Percentiles rank a stretch among this genome's conserved stretches.
Evolutionary conservation across 2,797 vertebrate species (phyloP).

Genomic region (Valencia hispanica): DNA sequence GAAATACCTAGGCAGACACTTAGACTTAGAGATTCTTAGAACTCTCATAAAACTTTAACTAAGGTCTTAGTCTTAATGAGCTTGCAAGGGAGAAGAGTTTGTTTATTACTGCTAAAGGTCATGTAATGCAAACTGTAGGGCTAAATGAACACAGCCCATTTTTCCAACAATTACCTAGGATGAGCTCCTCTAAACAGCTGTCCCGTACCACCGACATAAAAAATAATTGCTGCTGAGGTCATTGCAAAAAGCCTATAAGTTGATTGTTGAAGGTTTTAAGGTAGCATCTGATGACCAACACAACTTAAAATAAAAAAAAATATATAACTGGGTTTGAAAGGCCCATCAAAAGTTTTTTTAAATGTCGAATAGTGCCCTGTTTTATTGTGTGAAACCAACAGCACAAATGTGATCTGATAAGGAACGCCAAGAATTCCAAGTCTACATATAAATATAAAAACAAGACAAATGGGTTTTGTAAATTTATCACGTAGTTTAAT

Average conservation of each 20-base stretch:
- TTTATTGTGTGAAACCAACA: neutral
- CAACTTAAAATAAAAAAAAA: neutral
- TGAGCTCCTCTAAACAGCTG: neutral
- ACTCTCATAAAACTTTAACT: neutral
- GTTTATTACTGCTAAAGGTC: slow-evolving; percentile 17
- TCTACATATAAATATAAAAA: neutral
- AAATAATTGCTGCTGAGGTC: neutral
- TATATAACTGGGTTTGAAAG: slow-evolving; percentile 1
- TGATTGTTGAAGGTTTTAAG: neutral
- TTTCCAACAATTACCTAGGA: neutral
- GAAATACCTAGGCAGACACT: neutral
- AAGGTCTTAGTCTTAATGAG: slow-evolving; percentile 14
- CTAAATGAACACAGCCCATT: neutral
- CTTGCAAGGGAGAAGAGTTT: slow-evolving; percentile 2
- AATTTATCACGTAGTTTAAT: neutral
- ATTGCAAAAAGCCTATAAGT: neutral
- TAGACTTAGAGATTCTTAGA: slow-evolving; percentile 4
- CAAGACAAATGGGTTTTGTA: neutral
- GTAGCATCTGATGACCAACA: neutral
- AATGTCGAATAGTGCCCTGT: neutral
- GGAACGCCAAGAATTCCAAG: neutral
- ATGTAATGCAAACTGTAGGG: slow-evolving; percentile 4
- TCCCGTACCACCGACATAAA: neutral
- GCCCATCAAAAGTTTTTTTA: neutral
- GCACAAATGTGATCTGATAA: neutral